phyloP scores from a whole-genome alignment of 2,888 invertebrate species.

The Oxyteleia sp. region DNA sequence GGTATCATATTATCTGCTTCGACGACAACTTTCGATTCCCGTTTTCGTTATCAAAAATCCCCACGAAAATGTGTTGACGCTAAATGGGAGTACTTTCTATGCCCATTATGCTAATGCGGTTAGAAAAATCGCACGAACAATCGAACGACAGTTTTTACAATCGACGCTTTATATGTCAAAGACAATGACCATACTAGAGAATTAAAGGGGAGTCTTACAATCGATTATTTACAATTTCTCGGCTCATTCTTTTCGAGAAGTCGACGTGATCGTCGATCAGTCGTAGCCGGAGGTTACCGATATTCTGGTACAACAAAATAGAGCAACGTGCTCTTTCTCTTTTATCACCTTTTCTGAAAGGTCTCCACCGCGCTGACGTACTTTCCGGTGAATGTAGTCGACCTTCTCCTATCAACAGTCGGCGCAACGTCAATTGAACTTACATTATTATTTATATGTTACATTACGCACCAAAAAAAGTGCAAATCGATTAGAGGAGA shows the following conservation, averaged over 20 bases:
- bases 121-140: constrained; percentile 40
- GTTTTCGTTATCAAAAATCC: neutral
- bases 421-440: constrained; percentile 40
- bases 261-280: constrained; percentile 16
- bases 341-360: constrained; percentile 70
- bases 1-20: neutral
- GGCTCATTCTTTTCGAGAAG: constrained; percentile 40
- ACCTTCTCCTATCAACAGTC: constrained; percentile 79
- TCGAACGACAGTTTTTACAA: constrained; percentile 32
- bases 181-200: constrained; percentile 22
- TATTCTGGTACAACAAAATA: constrained; percentile 49
- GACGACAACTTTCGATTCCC: neutral
- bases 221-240: constrained; percentile 63
- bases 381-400: constrained; percentile 85
- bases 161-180: constrained; percentile 11
- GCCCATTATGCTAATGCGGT: neutral
- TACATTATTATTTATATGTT: constrained; percentile 27
- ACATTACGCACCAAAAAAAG: constrained; percentile 16
- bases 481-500: neutral
- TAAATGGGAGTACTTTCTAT: constrained; percentile 1
- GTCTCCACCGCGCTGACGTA: constrained; percentile 47
- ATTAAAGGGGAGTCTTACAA: constrained; percentile 14
- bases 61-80: neutral
- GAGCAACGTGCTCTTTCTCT: constrained; percentile 67
- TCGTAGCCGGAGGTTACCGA: constrained; percentile 38